phyloP scores from a whole-genome alignment of 2,888 invertebrate genomes.

The Adela reaumurella region DNA sequence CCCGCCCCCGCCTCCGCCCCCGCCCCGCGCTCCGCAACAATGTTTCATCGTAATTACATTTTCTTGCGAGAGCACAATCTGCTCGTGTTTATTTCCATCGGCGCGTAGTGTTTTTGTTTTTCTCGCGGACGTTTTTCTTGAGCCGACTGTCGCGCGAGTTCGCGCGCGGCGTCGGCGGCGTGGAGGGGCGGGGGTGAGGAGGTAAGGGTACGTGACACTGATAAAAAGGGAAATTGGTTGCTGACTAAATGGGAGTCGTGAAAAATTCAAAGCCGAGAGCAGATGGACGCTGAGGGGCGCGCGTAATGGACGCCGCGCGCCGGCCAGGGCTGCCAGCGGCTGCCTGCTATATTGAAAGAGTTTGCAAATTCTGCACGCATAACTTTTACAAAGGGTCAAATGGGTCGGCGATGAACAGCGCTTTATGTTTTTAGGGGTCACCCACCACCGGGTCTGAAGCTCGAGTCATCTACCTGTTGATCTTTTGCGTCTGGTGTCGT shows the following conservation, averaged over 20 bases:
- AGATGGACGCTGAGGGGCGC: neutral
- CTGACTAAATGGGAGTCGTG: neutral
- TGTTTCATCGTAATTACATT: conserved; percentile 24
- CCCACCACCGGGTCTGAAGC: too few species aligned
- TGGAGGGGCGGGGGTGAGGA: too few species aligned
- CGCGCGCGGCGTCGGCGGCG: neutral
- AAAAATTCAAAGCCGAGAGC: neutral
- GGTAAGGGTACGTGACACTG: neutral
- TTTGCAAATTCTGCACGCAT: too few species aligned
- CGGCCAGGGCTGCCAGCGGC: too few species aligned
- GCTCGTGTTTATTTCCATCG: neutral
- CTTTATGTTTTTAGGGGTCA: too few species aligned
- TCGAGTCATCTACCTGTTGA: too few species aligned
- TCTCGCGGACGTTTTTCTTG: neutral
- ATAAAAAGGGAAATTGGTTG: neutral
- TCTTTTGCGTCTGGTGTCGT: too few species aligned
- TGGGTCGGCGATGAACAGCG: too few species aligned
- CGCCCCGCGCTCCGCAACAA: conserved; percentile 2
- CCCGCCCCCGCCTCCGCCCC: conserved; percentile 7
- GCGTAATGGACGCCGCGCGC: neutral
- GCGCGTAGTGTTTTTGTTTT: neutral
- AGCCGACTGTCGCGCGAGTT: neutral
- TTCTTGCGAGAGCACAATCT: conserved; percentile 7
- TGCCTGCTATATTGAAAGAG: too few species aligned
- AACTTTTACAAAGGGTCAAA: too few species aligned